Evolutionary conservation across 1,140 invertebrate species (phyloP).

Genomic region (Calycopis cecrops): DNA sequence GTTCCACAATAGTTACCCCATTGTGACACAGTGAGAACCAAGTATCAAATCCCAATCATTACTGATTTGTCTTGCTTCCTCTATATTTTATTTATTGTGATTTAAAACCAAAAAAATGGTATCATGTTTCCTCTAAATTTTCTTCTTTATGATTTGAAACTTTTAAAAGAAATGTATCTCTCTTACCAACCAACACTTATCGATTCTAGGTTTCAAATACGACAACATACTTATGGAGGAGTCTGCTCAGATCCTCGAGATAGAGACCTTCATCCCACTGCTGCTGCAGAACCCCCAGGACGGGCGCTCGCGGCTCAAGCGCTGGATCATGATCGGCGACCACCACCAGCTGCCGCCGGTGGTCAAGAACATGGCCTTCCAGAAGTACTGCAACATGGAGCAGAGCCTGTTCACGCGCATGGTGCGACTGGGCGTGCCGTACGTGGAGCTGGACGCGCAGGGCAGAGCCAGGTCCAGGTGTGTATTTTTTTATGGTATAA

Average conservation of each 20-base stretch:
- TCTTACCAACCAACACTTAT: neutral
- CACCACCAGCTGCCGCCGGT: slow-evolving; percentile 99
- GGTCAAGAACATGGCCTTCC: slow-evolving; percentile 99
- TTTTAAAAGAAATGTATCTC: too few species aligned
- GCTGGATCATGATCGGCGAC: slow-evolving; percentile 99
- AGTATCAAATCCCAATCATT: neutral
- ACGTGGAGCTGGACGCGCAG: slow-evolving; percentile 97
- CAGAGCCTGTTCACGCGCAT: slow-evolving; percentile 98
- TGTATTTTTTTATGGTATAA: too few species aligned
- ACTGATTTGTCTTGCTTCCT: neutral
- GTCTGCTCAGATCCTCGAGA: slow-evolving; percentile 98
- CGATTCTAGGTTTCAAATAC: slow-evolving; percentile 88
- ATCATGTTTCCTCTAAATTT: neutral
- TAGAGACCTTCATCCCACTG: slow-evolving; percentile 99
- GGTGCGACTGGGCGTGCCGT: slow-evolving; percentile 96
- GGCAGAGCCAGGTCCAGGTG: slow-evolving; percentile 92
- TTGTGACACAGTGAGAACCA: too few species aligned
- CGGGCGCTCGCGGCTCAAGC: slow-evolving; percentile 95
- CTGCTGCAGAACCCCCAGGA: slow-evolving; percentile 98
- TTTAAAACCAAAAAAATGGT: too few species aligned
- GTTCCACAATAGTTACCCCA: too few species aligned
- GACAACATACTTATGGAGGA: slow-evolving; percentile 99
- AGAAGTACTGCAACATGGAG: slow-evolving; percentile 99
- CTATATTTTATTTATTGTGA: neutral
- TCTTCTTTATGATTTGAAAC: neutral